phyloP scores from a whole-genome alignment of 2,797 vertebrate species.

The Thaleichthys pacificus region DNA sequence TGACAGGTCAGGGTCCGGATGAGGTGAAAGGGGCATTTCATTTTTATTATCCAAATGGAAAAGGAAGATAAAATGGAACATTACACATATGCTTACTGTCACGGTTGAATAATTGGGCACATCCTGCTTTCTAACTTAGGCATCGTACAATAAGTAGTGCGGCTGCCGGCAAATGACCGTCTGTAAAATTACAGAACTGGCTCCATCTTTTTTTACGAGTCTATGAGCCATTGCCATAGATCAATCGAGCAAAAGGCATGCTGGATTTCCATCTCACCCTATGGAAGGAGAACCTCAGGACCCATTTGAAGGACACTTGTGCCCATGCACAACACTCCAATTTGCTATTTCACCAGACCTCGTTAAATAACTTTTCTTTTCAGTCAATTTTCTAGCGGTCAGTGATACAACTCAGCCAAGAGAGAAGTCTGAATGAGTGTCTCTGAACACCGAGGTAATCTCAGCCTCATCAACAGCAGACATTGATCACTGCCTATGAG shows the following conservation, averaged over 20 bases:
- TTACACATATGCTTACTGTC: constrained; percentile 24
- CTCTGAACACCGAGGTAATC: constrained; percentile 45
- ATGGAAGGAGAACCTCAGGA: constrained; percentile 19
- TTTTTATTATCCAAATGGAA: constrained; percentile 30
- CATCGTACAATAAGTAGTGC: constrained; percentile 23
- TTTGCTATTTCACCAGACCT: constrained; percentile 24
- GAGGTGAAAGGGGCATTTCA: constrained; percentile 30
- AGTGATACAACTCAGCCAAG: background rate
- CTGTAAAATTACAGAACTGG: constrained; percentile 35
- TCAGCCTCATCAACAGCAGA: constrained; percentile 47
- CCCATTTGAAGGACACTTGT: constrained; percentile 8
- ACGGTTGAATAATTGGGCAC: constrained; percentile 36
- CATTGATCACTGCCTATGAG: constrained; percentile 63
- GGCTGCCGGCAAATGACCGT: constrained; percentile 18
- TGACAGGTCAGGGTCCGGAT: constrained; percentile 22
- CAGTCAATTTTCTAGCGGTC: constrained; percentile 25
- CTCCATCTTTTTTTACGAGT: constrained; percentile 36
- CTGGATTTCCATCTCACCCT: constrained; percentile 16
- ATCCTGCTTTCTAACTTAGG: constrained; percentile 28
- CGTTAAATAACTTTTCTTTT: background rate
- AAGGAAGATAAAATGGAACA: constrained; percentile 24
- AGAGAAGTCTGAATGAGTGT: constrained; percentile 18
- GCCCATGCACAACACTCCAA: constrained; percentile 23
- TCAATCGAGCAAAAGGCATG: constrained; percentile 14
- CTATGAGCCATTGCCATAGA: constrained; percentile 29